Evolutionary conservation across 2,888 invertebrate genomes (phyloP), one percentile per base, ranked within the genome.

Genomic region (Meandrusa payeni): DNA sequence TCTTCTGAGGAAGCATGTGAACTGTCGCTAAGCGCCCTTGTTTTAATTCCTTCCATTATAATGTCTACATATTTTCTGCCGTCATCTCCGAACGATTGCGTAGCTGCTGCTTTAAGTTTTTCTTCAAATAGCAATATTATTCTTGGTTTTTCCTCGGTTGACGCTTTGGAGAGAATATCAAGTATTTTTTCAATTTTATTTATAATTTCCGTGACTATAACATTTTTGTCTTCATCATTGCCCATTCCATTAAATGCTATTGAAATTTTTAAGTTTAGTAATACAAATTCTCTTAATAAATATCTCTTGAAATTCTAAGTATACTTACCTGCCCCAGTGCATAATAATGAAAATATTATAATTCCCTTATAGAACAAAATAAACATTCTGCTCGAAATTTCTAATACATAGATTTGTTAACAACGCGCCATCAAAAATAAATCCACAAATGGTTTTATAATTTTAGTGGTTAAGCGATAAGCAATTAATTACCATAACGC

Each of bases 31-130:
- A 46, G 43, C 4, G 58, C 51, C 24, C 61, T 64, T 20, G 53
- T 46, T 50, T 59, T 64, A 40, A 81, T 57, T n/a, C 72, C 71
- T 41, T 69, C 53, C 73, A 81, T 71, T 17, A 82, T 67, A 2
- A 74, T 47, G 20, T 64, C 50, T 0, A 76, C 61, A 54, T 77
- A 73, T 56, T 63, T 69, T 2, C 58, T 47, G 3, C 59, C 63
- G 23, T 64, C 58, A 1, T 37, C 13, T 10, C 70, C 68, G 33
- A 69, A 57, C 2, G 48, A 34, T 38, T 55, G 46, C 0, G 69
- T 58, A 7, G 67, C 64, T 29, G 46, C 49, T 11, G 31, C 29
- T 27, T 22, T 27, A 5, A 53, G 23, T 20, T 46, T 48, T 27
- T 41, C 36, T 22, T 49, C 45, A 12, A 53, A 31, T 22, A 45